phyloP scores from a whole-genome alignment of 2,113 vertebrate genomes.

The Neoarius graeffei region DNA sequence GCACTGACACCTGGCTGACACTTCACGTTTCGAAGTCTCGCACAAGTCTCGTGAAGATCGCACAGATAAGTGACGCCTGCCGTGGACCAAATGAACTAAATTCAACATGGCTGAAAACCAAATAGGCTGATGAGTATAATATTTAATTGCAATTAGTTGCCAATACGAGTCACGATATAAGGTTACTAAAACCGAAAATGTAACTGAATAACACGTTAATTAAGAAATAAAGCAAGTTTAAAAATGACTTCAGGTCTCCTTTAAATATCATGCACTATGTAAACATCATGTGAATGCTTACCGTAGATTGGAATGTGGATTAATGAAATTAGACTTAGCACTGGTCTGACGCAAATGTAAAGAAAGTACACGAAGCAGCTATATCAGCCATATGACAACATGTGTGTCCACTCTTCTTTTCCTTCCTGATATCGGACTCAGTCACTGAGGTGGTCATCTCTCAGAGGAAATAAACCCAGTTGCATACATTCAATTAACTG shows the following conservation, averaged over 20 bases:
- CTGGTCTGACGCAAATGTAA: neutral
- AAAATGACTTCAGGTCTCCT: neutral
- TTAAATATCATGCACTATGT: neutral
- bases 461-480: constrained; percentile 80
- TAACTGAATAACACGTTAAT: no score
- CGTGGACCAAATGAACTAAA: no score
- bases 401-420: neutral
- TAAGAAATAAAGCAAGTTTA: no score
- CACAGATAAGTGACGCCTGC: no score
- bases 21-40: no score
- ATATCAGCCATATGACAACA: neutral
- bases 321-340: neutral
- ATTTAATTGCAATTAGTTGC: no score
- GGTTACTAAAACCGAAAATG: no score
- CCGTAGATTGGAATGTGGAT: neutral
- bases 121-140: no score
- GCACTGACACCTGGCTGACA: no score
- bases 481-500: constrained; percentile 91
- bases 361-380: neutral
- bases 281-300: neutral
- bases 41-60: no score
- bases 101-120: no score
- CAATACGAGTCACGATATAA: no score
- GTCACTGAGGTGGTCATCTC: constrained; percentile 46
- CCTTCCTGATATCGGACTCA: neutral